Conservation (phyloP, 2,888 invertebrate genomes). For the Drosophila bunnanda region DNA sequence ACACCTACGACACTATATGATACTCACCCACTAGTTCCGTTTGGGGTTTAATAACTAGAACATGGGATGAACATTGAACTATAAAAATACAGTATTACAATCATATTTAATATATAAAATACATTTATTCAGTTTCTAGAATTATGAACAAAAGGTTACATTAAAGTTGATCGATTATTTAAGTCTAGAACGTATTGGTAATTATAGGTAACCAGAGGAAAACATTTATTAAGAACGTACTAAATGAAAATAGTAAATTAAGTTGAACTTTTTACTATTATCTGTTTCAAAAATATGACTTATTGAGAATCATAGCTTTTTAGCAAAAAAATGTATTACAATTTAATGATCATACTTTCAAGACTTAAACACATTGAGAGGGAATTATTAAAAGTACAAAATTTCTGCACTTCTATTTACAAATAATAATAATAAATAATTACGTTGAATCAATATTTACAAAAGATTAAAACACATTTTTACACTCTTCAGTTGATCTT, state of each 20-base stretch:
- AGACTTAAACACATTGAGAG: too few relatives aligned
- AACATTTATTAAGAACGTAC: not conserved
- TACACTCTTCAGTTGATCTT: not conserved
- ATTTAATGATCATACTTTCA: too few relatives aligned
- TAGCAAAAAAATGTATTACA: rapidly evolving
- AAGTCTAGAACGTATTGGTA: not conserved
- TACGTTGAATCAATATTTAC: too few relatives aligned
- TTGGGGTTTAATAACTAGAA: slow-evolving; percentile 17
- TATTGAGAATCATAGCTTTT: too few relatives aligned
- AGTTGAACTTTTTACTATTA: too few relatives aligned
- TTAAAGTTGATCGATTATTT: rapidly evolving
- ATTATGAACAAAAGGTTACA: not conserved
- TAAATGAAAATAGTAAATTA: too few relatives aligned
- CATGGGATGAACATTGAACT: not conserved
- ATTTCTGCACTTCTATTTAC: too few relatives aligned
- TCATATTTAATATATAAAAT: not conserved
- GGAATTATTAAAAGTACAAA: too few relatives aligned
- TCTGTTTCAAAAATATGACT: too few relatives aligned
- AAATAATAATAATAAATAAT: too few relatives aligned
- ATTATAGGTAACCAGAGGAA: not conserved
- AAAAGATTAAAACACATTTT: too few relatives aligned
- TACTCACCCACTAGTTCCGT: slow-evolving; percentile 28
- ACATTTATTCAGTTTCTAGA: not conserved
- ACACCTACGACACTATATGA: slow-evolving; percentile 56
- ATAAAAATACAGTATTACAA: too few relatives aligned